Base-by-base conservation (phyloP, 2,113 vertebrate genomes). In the Sander lucioperca region DNA sequence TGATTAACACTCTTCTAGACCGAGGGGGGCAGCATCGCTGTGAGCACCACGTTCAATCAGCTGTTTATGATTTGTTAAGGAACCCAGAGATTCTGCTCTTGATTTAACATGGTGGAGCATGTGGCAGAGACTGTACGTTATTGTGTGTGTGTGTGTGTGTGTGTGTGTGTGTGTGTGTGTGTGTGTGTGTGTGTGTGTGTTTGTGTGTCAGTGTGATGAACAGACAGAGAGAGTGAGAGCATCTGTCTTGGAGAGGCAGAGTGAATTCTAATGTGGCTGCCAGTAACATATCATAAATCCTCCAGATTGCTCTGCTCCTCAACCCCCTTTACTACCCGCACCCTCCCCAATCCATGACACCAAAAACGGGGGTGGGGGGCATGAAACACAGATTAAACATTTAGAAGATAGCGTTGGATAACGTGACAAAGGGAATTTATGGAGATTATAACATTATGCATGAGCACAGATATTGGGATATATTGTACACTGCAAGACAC, bases 251-350 rank as follows among this genome's bases (percentile, higher is more conserved):
- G 50, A 78, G 83, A 80, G 80, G 80, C 77, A 64, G 43, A 76
- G 67, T 78, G 79, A 85, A 93, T 91, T 84, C 68, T 90, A 91
- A 91, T 87, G 84, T 74, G 89, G 72, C 59, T 82, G 87, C 88
- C 43, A 67, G 83, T 47, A 80, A 68, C 81, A 65, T 87, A 79
- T 90, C 89, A 90, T 93, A 93, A 94, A 93, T 94, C 82, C 83
- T 91, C 62, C 86, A 86, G 71, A 86, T 77, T 48, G 14, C 68
- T 56, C 47, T 43, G 51, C 88, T 39, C 56, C 33, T 61, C 73
- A 67, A 27, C 16, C 47, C 23, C 56, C 64, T 64, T 75, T 74
- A 62, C 61, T 68, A 69, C 66, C 80, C 73, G 2, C 80, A 62
- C 74, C 50, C 30, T 54, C 62, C 43, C 51, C 66, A 57, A 53